phyloP scores from a whole-genome alignment of 2,113 vertebrate genomes.

The Pelodiscus sinensis region DNA sequence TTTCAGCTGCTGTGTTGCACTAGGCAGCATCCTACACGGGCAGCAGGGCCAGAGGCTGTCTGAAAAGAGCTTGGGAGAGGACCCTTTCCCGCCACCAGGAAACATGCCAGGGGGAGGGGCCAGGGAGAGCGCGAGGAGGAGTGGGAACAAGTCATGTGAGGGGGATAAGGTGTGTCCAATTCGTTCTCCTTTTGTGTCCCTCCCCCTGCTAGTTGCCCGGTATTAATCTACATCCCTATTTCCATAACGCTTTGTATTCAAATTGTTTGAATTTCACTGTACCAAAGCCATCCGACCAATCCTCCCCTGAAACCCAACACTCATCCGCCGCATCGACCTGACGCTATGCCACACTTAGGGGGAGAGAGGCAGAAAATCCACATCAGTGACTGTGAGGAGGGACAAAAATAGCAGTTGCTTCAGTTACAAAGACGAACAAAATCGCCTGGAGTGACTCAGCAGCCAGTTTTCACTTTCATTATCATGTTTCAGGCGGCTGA shows the following conservation, averaged over 20 bases:
- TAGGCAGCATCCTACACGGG: no score
- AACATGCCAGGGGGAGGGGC: no score
- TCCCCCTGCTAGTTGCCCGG: no score
- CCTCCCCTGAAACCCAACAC: neutral
- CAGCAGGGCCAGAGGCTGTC: no score
- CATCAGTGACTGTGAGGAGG: neutral
- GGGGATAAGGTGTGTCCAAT: no score
- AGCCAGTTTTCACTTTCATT: neutral
- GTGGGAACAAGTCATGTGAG: no score
- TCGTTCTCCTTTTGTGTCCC: no score
- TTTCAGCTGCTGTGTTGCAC: no score
- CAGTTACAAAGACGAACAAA: neutral
- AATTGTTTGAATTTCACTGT: neutral
- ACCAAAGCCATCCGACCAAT: accelerated
- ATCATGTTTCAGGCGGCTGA: neutral
- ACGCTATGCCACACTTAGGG: neutral
- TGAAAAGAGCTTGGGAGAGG: no score
- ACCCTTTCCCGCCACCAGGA: no score
- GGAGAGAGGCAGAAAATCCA: neutral
- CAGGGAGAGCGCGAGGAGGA: no score
- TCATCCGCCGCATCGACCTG: accelerated
- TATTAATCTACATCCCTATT: neutral
- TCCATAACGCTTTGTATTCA: neutral
- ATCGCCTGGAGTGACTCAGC: neutral
- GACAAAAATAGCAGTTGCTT: neutral